Conservation (phyloP, 2,113 vertebrate species). For the Onychostoma macrolepis region DNA sequence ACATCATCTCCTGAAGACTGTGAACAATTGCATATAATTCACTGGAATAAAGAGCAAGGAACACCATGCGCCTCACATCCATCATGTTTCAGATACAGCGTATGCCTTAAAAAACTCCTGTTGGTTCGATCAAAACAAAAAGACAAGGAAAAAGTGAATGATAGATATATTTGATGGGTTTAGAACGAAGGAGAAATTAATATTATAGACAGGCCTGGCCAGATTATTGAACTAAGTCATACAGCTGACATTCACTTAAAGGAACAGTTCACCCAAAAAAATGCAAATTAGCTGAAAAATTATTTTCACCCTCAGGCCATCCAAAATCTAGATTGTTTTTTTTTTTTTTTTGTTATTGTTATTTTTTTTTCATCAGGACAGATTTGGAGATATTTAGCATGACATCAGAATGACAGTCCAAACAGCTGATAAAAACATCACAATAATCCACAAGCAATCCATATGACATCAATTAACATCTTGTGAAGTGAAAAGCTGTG, state of each 20-base stretch:
- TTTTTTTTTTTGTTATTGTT: no score
- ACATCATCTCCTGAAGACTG: slow-evolving; percentile 49
- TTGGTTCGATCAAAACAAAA: slow-evolving; percentile 13
- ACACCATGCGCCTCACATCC: background rate
- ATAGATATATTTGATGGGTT: background rate
- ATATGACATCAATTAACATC: no score
- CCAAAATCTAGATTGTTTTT: background rate
- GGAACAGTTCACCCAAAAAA: background rate
- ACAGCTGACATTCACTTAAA: background rate
- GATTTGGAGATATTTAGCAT: background rate
- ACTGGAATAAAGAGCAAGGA: background rate
- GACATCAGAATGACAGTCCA: background rate
- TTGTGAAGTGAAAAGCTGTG: background rate
- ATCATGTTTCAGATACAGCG: background rate
- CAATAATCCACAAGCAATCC: background rate
- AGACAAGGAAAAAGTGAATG: background rate
- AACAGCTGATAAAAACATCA: background rate
- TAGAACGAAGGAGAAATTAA: background rate
- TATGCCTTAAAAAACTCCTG: slow-evolving; percentile 1
- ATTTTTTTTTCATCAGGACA: background rate
- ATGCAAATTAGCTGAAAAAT: background rate
- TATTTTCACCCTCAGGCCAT: background rate
- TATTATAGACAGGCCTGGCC: background rate
- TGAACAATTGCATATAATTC: background rate
- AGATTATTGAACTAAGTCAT: background rate